Conservation (phyloP, 2,113 vertebrate genomes). For the Octodon degus region DNA sequence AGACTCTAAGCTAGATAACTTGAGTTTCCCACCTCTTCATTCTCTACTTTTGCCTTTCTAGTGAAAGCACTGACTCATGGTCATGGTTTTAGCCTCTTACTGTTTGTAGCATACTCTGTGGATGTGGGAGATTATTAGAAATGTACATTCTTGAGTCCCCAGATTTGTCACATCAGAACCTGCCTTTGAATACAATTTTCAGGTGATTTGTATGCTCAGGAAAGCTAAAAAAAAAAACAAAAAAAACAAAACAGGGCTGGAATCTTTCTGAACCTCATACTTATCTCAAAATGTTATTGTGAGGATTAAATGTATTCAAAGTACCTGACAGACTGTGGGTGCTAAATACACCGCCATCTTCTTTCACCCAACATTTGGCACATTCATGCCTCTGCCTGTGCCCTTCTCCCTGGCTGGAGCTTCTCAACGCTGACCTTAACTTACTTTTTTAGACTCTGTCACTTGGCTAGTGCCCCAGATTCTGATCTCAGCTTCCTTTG, state of each 20-base stretch:
- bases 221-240: neutral
- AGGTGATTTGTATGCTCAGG: neutral
- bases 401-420: neutral
- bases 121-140: neutral
- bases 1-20: neutral
- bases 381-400: neutral
- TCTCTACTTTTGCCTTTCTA: neutral
- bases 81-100: neutral
- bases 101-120: neutral
- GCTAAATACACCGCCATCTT: neutral
- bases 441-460: constrained; percentile 53
- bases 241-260: neutral
- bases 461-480: neutral
- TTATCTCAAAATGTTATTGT: neutral
- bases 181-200: neutral
- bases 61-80: neutral
- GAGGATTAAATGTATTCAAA: constrained; percentile 10
- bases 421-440: constrained; percentile 63
- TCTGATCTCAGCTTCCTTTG: constrained; percentile 50
- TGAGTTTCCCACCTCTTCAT: neutral
- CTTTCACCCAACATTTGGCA: constrained; percentile 14
- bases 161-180: neutral
- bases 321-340: neutral
- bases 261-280: neutral
- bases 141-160: neutral